Evolutionary conservation across 2,888 invertebrate genomes (phyloP).

Genomic region (Drosophila buzzatii): DNA sequence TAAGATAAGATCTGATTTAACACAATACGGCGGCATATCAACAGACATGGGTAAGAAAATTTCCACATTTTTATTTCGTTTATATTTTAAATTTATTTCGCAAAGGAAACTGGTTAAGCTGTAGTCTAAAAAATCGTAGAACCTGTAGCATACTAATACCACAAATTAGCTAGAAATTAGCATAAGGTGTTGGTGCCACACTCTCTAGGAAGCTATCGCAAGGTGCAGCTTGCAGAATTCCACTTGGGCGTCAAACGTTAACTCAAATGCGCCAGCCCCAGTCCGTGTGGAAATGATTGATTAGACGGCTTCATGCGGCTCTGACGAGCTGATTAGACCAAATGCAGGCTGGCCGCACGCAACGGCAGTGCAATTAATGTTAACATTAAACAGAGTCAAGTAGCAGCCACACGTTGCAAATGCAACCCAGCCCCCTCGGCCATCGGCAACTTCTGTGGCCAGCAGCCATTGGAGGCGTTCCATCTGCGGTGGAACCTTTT

Average conservation of each 20-base stretch:
- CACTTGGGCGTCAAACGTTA: constrained; percentile 39
- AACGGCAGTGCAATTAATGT: constrained; percentile 53
- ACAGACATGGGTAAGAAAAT: constrained; percentile 84
- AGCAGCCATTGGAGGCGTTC: constrained; percentile 70
- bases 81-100: constrained; percentile 30
- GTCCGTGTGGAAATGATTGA: constrained; percentile 82
- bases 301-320: constrained; percentile 36
- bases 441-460: constrained; percentile 48
- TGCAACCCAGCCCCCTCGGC: not conserved
- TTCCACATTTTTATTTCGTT: constrained; percentile 77
- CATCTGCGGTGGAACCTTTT: constrained; percentile 54
- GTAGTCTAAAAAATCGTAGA: constrained; percentile 29
- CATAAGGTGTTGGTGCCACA: constrained; percentile 44
- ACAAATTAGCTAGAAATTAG: constrained; percentile 42
- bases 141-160: constrained; percentile 49
- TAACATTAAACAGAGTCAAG: constrained; percentile 36
- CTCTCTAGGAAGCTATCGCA: constrained; percentile 6
- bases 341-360: constrained; percentile 53
- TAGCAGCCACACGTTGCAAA: constrained; percentile 26
- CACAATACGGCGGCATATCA: constrained; percentile 85
- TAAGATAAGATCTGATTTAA: constrained; percentile 85
- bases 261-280: constrained; percentile 34
- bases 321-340: constrained; percentile 48
- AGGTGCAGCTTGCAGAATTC: constrained; percentile 14
- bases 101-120: constrained; percentile 15